Conservation (phyloP, 2,888 invertebrate species). For the Lacanobia wlatinum region DNA sequence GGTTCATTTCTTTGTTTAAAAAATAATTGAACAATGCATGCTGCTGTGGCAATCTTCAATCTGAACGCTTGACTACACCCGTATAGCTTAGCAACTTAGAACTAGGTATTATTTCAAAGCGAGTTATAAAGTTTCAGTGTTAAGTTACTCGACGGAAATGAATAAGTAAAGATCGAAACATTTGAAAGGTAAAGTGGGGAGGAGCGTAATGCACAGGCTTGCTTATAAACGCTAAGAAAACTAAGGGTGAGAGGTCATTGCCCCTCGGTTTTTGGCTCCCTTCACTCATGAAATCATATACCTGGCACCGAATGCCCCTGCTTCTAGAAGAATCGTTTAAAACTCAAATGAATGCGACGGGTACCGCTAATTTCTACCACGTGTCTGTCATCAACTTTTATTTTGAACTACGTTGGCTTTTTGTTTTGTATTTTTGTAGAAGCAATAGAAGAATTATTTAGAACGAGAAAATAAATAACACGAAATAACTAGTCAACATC, state of each 20-base stretch:
- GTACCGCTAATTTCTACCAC: slow-evolving; percentile 27
- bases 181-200: slow-evolving; percentile 72
- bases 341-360: slow-evolving; percentile 30
- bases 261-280: slow-evolving; percentile 77
- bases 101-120: slow-evolving; percentile 31
- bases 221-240: slow-evolving; percentile 77
- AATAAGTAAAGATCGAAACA: slow-evolving; percentile 63
- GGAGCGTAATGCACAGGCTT: slow-evolving; percentile 71
- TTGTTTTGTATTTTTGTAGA: neutral
- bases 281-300: slow-evolving; percentile 74
- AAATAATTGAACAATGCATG: neutral
- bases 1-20: neutral
- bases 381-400: slow-evolving; percentile 5
- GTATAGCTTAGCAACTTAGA: slow-evolving; percentile 12
- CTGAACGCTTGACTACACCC: slow-evolving; percentile 1
- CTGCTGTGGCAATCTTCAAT: neutral
- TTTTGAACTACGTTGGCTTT: slow-evolving; percentile 7
- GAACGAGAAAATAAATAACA: neutral
- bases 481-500: neutral
- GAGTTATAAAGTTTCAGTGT: slow-evolving; percentile 33
- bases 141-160: slow-evolving; percentile 29
- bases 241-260: slow-evolving; percentile 86
- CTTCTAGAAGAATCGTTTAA: slow-evolving; percentile 62
- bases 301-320: slow-evolving; percentile 69
- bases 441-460: neutral